These are phyloP conservation scores for Pongo abelii DNA, from an alignment of 2,113 vertebrate genomes.

Conservation along the genomic window DNA sequence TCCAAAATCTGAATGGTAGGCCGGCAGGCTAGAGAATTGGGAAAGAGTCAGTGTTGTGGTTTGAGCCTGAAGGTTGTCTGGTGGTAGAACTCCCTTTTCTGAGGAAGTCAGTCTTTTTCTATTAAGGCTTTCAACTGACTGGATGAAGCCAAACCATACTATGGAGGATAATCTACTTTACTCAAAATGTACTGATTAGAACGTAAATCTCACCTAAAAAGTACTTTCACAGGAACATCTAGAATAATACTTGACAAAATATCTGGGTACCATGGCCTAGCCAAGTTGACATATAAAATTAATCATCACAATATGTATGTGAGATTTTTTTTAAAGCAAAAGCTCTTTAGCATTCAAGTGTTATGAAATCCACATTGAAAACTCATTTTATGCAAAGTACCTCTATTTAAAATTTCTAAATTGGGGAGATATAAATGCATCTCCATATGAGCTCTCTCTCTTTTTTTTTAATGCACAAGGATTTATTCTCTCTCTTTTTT, in stretches of 20 bases:
- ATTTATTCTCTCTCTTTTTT: too few species aligned
- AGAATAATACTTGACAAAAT: slow-evolving; percentile 19
- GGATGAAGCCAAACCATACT: not conserved
- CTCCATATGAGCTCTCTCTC: not conserved
- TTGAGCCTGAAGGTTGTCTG: not conserved
- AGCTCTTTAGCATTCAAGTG: not conserved
- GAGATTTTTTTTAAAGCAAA: not conserved
- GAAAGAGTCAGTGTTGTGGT: not conserved
- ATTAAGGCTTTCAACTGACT: not conserved
- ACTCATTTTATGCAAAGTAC: not conserved
- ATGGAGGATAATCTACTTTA: not conserved
- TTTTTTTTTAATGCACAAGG: too few species aligned
- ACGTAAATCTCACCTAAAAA: not conserved
- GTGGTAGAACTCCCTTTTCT: not conserved
- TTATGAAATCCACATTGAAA: slow-evolving; percentile 24
- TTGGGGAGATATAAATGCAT: not conserved
- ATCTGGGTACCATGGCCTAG: not conserved
- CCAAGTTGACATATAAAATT: not conserved
- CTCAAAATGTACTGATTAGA: slow-evolving; percentile 7
- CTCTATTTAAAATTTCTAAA: slow-evolving; percentile 49
- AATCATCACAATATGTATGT: not conserved
- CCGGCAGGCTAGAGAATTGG: not conserved
- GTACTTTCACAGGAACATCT: not conserved
- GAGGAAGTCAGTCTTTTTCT: not conserved
- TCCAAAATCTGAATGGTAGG: not conserved